Percentiles rank a stretch among this genome's conserved stretches.
These are phyloP conservation scores for Ferdinandea cuprea DNA, from an alignment of 2,888 invertebrate genomes.

Conservation along the genomic window DNA sequence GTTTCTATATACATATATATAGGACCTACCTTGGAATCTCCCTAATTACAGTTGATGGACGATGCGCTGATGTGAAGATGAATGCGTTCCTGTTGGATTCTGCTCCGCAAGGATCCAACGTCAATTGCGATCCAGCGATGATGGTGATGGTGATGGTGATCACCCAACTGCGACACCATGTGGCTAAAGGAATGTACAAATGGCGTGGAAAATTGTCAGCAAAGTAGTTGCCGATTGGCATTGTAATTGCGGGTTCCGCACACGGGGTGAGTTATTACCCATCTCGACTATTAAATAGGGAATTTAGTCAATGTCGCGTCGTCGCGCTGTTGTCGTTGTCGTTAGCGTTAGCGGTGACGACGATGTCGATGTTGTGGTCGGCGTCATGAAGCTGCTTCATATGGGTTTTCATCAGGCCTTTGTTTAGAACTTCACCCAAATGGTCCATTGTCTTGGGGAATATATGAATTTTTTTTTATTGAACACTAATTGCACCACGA, in stretches of 20 bases:
- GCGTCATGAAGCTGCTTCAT: slow-evolving; percentile 1
- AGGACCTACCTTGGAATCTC: slow-evolving; percentile 60
- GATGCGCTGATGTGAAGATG: slow-evolving; percentile 65
- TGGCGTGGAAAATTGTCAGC: slow-evolving; percentile 69
- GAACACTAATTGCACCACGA: slow-evolving; percentile 42
- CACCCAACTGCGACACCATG: slow-evolving; percentile 57
- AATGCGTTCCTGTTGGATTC: slow-evolving; percentile 61
- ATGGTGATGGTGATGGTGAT: slow-evolving; percentile 52
- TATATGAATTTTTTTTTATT: slow-evolving; percentile 41
- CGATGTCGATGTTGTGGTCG: not conserved
- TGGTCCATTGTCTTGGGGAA: slow-evolving; percentile 23
- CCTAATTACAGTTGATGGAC: slow-evolving; percentile 69
- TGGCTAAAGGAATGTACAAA: slow-evolving; percentile 59
- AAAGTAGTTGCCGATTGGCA: slow-evolving; percentile 31
- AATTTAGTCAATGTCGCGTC: slow-evolving; percentile 27
- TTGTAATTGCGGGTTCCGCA: slow-evolving; percentile 30
- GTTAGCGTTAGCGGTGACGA: too few relatives aligned
- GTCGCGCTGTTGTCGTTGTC: slow-evolving; percentile 8
- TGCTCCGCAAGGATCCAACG: slow-evolving; percentile 43
- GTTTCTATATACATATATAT: too few relatives aligned
- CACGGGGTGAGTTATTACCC: slow-evolving; percentile 51
- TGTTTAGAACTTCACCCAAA: slow-evolving; percentile 6
- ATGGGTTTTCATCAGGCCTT: not conserved
- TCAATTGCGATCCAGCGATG: slow-evolving; percentile 34
- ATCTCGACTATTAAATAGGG: slow-evolving; percentile 11